Evolutionary conservation across 92 coral and sea anemone species (phyloP).

Genomic region (Epizoanthus illoricatus): DNA sequence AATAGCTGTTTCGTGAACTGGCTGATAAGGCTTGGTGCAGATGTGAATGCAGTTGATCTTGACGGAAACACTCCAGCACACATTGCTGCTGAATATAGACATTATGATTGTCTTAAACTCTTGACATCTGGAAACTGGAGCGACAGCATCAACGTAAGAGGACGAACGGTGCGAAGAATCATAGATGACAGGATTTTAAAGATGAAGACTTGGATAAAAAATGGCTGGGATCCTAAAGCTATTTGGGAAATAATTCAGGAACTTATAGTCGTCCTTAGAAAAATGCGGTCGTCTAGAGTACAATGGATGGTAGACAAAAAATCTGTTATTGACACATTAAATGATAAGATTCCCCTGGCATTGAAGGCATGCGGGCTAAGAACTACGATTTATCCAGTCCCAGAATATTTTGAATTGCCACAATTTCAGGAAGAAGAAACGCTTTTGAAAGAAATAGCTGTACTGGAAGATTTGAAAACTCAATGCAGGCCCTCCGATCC

Average conservation of each 20-base stretch:
- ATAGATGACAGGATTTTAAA: constrained; percentile 1
- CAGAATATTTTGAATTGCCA: neutral
- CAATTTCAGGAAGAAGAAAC: neutral
- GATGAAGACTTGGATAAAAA: neutral
- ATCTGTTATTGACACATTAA: neutral
- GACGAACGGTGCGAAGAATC: neutral
- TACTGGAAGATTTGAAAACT: neutral
- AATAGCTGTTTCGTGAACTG: neutral
- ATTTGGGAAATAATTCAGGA: neutral
- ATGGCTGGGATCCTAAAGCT: neutral
- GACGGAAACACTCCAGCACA: constrained; percentile 46
- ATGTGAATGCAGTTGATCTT: constrained; percentile 3
- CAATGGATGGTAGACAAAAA: neutral
- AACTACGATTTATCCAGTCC: neutral
- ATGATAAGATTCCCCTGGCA: neutral
- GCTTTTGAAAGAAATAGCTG: neutral
- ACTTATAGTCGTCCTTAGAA: neutral
- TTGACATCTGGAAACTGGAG: neutral
- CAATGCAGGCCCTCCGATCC: neutral
- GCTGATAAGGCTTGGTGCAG: constrained; percentile 30
- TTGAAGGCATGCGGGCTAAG: neutral
- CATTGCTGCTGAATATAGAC: constrained; percentile 30
- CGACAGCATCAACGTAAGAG: neutral
- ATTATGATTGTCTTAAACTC: constrained; percentile 7
- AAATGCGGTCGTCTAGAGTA: neutral